Conservation (phyloP, 1,140 invertebrate species). For the Diabrotica virgifera region DNA sequence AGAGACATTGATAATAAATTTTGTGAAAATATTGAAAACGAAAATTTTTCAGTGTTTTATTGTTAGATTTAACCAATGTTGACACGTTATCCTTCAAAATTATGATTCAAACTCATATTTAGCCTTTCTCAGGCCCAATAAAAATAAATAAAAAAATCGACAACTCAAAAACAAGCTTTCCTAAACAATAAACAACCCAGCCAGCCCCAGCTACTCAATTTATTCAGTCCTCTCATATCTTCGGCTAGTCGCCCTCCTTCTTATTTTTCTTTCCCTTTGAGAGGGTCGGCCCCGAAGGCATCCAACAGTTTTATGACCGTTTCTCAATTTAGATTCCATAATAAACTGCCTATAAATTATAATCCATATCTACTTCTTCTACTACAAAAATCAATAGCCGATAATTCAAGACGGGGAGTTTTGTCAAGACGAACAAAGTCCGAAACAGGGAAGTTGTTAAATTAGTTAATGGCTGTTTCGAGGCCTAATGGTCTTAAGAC, state of each 20-base stretch:
- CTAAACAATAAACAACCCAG: background rate
- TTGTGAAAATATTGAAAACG: no score
- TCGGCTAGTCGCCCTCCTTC: background rate
- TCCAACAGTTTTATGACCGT: conserved; percentile 1
- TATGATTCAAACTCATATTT: no score
- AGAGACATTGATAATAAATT: no score
- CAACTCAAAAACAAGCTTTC: background rate
- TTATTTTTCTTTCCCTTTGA: background rate
- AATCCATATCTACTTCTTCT: background rate
- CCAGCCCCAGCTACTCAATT: background rate
- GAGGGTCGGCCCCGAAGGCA: background rate
- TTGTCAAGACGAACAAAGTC: background rate
- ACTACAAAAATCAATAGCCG: background rate
- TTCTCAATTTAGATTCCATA: background rate
- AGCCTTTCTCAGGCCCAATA: no score
- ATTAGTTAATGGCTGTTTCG: no score
- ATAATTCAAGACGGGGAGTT: background rate
- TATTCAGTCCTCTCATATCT: conserved; percentile 1
- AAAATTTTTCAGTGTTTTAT: no score
- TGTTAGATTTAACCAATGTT: no score
- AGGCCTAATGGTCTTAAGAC: no score
- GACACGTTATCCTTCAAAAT: no score
- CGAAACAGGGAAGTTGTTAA: background rate
- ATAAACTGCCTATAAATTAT: conserved; percentile 3
- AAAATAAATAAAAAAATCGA: no score